Evolutionary conservation across 1,140 invertebrate genomes (phyloP).

Genomic region (Maconellicoccus hirsutus): DNA sequence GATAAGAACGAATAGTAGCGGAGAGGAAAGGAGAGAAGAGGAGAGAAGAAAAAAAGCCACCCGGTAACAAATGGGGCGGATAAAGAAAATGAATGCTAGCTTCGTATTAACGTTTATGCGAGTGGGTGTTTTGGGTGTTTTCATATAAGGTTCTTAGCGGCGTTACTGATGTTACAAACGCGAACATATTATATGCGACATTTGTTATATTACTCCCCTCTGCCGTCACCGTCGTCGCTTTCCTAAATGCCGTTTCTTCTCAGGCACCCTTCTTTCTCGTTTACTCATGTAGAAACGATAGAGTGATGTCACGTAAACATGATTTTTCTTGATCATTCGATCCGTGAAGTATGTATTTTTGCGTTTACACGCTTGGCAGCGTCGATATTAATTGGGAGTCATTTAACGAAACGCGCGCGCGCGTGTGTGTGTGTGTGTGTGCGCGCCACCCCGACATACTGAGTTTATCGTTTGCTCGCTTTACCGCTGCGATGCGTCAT

Average conservation of each 20-base stretch:
- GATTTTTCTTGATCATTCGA: constrained; percentile 19
- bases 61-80: constrained; percentile 15
- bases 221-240: background rate
- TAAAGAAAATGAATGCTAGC: constrained; percentile 15
- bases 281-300: too few species aligned
- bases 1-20: too few species aligned
- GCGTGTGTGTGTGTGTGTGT: too few species aligned
- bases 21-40: too few species aligned
- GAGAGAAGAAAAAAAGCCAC: too few species aligned
- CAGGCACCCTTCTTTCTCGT: too few species aligned
- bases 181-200: constrained; percentile 12
- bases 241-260: too few species aligned
- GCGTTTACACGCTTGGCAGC: background rate
- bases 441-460: too few species aligned
- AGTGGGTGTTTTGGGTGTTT: constrained; percentile 22
- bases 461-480: too few species aligned
- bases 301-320: constrained; percentile 16
- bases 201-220: constrained; percentile 23
- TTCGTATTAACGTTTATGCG: constrained; percentile 16
- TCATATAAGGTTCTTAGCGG: background rate
- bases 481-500: too few species aligned
- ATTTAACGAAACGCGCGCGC: background rate
- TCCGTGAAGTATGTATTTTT: background rate
- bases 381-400: background rate
- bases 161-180: constrained; percentile 13